Evolutionary conservation across 2,797 vertebrate genomes (phyloP), one percentile per base, ranked within the genome.

Genomic region (Saxicola maurus): DNA sequence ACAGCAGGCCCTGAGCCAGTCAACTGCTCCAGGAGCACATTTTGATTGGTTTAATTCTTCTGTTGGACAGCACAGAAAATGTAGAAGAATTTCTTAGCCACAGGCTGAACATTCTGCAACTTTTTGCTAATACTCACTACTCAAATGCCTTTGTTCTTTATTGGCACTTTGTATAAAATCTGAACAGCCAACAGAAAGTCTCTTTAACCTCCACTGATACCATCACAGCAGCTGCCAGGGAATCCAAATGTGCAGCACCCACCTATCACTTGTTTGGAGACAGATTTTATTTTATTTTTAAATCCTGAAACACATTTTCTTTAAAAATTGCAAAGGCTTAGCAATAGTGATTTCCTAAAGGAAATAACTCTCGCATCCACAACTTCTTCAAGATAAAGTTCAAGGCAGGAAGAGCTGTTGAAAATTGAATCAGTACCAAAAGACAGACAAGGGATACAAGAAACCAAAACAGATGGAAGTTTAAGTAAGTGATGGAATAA

Each of bases 21-120:
- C 24, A 11, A 0, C 14, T 55, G 18, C 40, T 81, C 37, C 59
- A 61, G 10, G 52, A 55, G 13, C 23, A 4, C 0, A 0, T 49
- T 80, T 65, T 35, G 24, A 4, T 27, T 14, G 11, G n/a, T 52
- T 82, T 64, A 13, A 53, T 64, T 61, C 23, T 52, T 80, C 7
- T 74, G 21, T 46, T 40, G 37, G n/a, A n/a, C 46, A 40, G 83
- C 48, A 55, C 45, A 69, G 66, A 51, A 21, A 4, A 12, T 0
- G 2, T 35, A 19, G 9, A 79, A 81, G 27, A 7, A 1, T 89
- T 76, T 79, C 56, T 66, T 24, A 69, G 46, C 20, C 28, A 37
- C 18, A 43, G 12, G 28, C 2, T 61, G 66, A 51, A 51, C 19
- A 21, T 51, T 46, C 28, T 75, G 49, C 16, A 15, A 4, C 24